phyloP scores from a whole-genome alignment of 2,888 invertebrate species.

The Mycalesis mineus region DNA sequence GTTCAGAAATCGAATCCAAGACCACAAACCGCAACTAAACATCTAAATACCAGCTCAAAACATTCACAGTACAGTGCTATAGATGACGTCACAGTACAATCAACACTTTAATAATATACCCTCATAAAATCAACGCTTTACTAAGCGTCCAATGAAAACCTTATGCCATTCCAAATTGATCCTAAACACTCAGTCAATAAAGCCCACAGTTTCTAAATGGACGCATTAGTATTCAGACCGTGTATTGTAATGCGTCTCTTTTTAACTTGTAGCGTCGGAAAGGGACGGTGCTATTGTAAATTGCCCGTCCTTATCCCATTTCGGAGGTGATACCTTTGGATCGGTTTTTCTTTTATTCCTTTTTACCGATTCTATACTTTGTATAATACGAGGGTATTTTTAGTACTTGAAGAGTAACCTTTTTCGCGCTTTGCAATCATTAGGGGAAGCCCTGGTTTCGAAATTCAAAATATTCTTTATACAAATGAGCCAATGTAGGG shows the following conservation, averaged over 20 bases:
- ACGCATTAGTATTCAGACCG: neutral
- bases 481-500: too few species aligned
- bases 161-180: neutral
- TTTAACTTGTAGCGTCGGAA: neutral
- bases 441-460: too few species aligned
- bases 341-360: neutral
- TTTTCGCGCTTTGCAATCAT: too few species aligned
- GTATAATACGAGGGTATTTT: too few species aligned
- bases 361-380: neutral
- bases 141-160: neutral
- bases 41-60: too few species aligned
- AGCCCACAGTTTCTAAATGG: neutral
- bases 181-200: neutral
- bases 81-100: neutral
- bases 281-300: neutral
- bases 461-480: too few species aligned
- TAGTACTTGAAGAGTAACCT: too few species aligned
- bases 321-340: neutral
- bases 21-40: too few species aligned
- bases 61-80: too few species aligned
- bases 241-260: neutral
- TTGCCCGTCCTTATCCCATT: neutral
- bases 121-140: constrained; percentile 2
- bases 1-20: too few species aligned
- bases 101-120: constrained; percentile 2